These are phyloP conservation scores for Myanophis thanlyinensis DNA, from an alignment of 2,113 vertebrate species.

Conservation along the genomic window DNA sequence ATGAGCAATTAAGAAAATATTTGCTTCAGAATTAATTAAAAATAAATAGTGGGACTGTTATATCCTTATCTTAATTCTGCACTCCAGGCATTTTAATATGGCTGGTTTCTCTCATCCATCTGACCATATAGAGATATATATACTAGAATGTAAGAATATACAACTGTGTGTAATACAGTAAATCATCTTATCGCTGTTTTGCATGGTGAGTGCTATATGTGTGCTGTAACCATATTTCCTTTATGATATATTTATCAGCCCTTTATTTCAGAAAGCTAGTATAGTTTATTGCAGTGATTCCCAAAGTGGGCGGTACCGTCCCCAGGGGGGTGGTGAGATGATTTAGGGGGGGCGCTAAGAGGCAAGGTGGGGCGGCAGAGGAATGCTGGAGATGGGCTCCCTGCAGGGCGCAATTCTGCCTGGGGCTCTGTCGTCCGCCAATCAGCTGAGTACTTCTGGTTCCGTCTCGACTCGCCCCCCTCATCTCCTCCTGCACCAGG, in stretches of 20 bases:
- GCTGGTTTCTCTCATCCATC: neutral
- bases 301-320: no score
- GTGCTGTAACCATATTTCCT: neutral
- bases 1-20: neutral
- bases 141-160: neutral
- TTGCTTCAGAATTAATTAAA: neutral
- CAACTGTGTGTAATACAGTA: neutral
- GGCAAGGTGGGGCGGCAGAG: no score
- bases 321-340: no score
- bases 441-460: no score
- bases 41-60: neutral
- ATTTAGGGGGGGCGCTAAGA: no score
- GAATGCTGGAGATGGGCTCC: no score
- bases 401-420: no score
- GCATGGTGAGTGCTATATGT: neutral
- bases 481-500: no score
- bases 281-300: no score
- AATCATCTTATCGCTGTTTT: neutral
- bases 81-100: neutral
- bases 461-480: no score
- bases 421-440: no score
- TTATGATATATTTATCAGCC: neutral
- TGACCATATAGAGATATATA: neutral
- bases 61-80: neutral
- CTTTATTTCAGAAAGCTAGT: neutral